A percentile compares a stretch with the other conserved stretches of the same genome.
These are phyloP conservation scores for Heliconius cydno DNA, from an alignment of 2,888 invertebrate genomes.

Conservation along the genomic window DNA sequence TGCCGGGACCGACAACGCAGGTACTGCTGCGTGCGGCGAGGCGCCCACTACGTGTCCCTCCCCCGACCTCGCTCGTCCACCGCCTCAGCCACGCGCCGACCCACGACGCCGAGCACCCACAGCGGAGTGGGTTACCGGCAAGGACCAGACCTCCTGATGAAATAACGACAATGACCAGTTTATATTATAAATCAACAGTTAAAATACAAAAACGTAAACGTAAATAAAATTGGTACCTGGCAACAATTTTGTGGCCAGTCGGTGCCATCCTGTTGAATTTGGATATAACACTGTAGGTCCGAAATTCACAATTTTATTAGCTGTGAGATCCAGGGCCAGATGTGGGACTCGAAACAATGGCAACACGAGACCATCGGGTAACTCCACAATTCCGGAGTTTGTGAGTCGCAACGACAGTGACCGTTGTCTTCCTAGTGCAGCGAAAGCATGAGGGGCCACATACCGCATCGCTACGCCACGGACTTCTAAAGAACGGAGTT, in stretches of 20 bases:
- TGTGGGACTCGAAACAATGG: constrained; percentile 88
- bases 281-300: constrained; percentile 91
- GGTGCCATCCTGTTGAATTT: constrained; percentile 91
- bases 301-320: constrained; percentile 88
- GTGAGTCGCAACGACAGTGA: constrained; percentile 87
- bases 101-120: constrained; percentile 93
- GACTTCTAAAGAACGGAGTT: constrained; percentile 88
- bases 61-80: constrained; percentile 92
- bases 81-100: constrained; percentile 92
- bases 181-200: neutral
- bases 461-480: constrained; percentile 87
- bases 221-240: constrained; percentile 80
- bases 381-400: constrained; percentile 87
- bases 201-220: neutral
- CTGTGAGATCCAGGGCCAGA: constrained; percentile 89
- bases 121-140: constrained; percentile 90
- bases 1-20: constrained; percentile 60
- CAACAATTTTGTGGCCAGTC: constrained; percentile 91
- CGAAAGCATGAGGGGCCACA: constrained; percentile 87
- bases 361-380: constrained; percentile 88
- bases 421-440: constrained; percentile 86
- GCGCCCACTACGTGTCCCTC: constrained; percentile 74
- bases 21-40: constrained; percentile 54
- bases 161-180: neutral
- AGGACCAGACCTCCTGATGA: constrained; percentile 87